Evolutionary conservation across 2,797 vertebrate species (phyloP).

Genomic region (Myotis vivesi): DNA sequence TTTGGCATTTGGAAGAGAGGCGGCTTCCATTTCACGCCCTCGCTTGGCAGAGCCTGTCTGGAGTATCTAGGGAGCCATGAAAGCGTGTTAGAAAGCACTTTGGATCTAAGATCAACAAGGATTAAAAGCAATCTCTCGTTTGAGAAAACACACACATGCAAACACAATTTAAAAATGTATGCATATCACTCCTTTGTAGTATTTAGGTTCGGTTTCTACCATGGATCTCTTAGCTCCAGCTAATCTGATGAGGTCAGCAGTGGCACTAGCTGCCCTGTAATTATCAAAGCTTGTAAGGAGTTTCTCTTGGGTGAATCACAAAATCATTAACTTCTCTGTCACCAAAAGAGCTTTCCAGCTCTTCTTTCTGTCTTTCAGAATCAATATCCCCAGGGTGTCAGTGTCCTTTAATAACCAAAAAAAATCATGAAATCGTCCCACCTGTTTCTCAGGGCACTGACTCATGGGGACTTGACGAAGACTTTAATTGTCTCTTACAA

Average conservation of each 20-base stretch:
- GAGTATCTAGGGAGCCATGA: not conserved
- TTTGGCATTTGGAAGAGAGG: not conserved
- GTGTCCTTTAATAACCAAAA: constrained; percentile 77
- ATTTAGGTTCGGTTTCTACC: constrained; percentile 53
- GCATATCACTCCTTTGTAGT: not conserved
- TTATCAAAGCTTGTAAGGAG: constrained; percentile 78
- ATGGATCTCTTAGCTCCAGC: constrained; percentile 55
- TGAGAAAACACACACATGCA: not conserved
- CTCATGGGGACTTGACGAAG: constrained; percentile 67
- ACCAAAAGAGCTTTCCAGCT: constrained; percentile 76
- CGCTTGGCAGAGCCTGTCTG: not conserved
- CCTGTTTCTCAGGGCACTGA: constrained; percentile 67
- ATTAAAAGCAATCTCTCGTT: constrained; percentile 13
- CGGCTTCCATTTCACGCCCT: not conserved
- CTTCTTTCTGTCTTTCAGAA: constrained; percentile 79
- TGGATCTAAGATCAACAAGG: not conserved
- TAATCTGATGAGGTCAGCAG: constrained; percentile 82
- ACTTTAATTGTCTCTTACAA: constrained; percentile 78
- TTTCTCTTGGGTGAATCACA: constrained; percentile 78
- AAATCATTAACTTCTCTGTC: constrained; percentile 85
- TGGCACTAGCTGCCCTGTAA: constrained; percentile 71
- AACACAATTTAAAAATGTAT: not conserved
- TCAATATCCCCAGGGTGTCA: constrained; percentile 82
- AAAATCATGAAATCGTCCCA: constrained; percentile 78
- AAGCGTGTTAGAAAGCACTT: constrained; percentile 14